These are phyloP conservation scores for Coreoperca whiteheadi DNA, from an alignment of 2,113 vertebrate genomes.

Conservation along the genomic window DNA sequence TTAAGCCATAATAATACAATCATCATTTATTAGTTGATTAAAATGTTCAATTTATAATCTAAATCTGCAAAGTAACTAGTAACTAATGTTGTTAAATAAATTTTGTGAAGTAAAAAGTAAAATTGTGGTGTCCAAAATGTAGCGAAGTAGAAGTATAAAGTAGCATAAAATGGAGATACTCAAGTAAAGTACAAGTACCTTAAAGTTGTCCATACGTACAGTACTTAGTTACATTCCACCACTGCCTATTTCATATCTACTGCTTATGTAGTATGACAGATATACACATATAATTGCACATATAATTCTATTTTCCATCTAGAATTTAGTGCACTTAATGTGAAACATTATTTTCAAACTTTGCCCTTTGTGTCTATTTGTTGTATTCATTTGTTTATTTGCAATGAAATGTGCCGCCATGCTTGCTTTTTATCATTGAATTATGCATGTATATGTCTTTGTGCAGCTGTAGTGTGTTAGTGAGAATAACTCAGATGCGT, in stretches of 20 bases:
- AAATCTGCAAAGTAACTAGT: too few relatives aligned
- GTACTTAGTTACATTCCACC: too few relatives aligned
- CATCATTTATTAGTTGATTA: too few relatives aligned
- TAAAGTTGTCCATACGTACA: too few relatives aligned
- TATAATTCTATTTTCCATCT: neutral
- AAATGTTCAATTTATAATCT: too few relatives aligned
- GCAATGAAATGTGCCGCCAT: neutral
- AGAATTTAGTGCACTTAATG: neutral
- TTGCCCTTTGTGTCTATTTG: neutral
- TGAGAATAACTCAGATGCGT: neutral
- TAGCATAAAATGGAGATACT: too few relatives aligned
- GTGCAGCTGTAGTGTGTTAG: neutral
- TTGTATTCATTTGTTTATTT: neutral
- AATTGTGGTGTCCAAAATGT: too few relatives aligned
- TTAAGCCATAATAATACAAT: too few relatives aligned
- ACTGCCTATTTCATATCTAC: neutral
- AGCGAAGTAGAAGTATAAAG: too few relatives aligned
- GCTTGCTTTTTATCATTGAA: neutral
- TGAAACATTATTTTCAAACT: neutral
- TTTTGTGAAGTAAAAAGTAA: too few relatives aligned
- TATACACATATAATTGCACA: neutral
- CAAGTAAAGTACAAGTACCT: too few relatives aligned
- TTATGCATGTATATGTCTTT: neutral
- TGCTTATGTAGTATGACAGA: neutral
- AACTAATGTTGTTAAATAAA: too few relatives aligned